Evolutionary conservation across 2,797 vertebrate species (phyloP).

Genomic region (Falco berigora): DNA sequence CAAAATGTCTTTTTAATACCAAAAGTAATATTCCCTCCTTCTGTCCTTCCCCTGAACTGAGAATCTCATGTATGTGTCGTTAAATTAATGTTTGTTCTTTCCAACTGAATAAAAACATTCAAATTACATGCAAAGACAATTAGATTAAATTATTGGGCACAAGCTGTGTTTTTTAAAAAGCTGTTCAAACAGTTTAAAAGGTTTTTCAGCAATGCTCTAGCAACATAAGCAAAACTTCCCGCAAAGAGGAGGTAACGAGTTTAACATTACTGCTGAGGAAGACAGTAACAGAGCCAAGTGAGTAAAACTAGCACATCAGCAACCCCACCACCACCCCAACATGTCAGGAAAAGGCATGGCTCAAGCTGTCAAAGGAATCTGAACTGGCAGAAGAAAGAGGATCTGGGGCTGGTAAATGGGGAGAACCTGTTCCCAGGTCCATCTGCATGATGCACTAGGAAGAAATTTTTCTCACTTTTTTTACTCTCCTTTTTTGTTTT

Average conservation of each 20-base stretch:
- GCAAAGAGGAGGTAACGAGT: conserved; percentile 15
- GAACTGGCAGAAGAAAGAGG: background rate
- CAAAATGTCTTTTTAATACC: conserved; percentile 45
- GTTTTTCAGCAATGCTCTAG: background rate
- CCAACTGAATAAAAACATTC: background rate
- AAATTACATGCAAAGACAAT: conserved; percentile 21
- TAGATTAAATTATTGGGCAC: conserved; percentile 5
- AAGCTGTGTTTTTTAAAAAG: background rate
- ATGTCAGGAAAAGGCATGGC: background rate
- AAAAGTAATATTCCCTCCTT: conserved; percentile 16
- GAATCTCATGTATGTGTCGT: background rate
- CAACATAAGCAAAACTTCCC: conserved; percentile 28
- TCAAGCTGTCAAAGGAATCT: background rate
- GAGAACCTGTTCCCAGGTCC: background rate
- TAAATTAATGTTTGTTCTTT: conserved; percentile 16
- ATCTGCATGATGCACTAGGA: background rate
- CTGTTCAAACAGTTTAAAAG: conserved; percentile 18
- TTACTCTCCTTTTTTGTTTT: background rate
- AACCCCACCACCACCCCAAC: accelerated
- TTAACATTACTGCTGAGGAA: conserved; percentile 29
- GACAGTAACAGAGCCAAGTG: background rate
- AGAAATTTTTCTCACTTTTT: background rate
- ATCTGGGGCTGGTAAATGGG: background rate
- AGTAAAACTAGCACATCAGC: background rate
- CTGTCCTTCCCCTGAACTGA: conserved; percentile 17